phyloP scores from a whole-genome alignment of 2,113 vertebrate species.

The Mus spicilegus region DNA sequence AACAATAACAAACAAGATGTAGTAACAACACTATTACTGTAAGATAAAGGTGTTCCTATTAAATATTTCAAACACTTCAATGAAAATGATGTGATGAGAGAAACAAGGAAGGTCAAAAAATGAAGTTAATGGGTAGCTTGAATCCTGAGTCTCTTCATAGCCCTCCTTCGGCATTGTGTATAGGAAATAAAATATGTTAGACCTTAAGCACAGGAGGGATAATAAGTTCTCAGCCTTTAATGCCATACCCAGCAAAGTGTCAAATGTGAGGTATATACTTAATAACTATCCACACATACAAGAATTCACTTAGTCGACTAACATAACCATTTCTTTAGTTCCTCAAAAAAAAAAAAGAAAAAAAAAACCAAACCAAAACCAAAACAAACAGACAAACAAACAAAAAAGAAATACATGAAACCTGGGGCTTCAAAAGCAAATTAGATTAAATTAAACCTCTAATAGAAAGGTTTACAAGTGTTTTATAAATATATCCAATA shows the following conservation, averaged over 20 bases:
- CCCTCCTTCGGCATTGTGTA: neutral
- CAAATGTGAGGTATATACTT: neutral
- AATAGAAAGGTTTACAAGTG: neutral
- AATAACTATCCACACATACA: neutral
- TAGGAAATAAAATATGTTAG: neutral
- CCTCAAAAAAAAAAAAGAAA: slow-evolving; percentile 34
- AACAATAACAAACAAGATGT: neutral
- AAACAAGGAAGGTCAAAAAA: neutral
- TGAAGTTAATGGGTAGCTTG: neutral
- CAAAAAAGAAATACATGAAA: slow-evolving; percentile 29
- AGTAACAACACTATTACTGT: neutral
- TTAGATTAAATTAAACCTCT: neutral
- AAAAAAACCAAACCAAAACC: neutral
- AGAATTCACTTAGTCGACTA: slow-evolving; percentile 33
- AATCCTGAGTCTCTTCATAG: neutral
- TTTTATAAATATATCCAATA: neutral
- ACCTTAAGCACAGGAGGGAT: neutral
- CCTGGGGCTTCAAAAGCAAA: slow-evolving; percentile 14
- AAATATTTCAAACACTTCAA: slow-evolving; percentile 9
- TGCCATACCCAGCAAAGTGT: neutral
- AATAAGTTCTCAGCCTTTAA: neutral
- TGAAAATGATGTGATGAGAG: neutral
- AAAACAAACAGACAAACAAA: neutral
- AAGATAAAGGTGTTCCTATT: neutral
- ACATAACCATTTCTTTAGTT: slow-evolving; percentile 41